phyloP scores from a whole-genome alignment of 37 sponge, comb jelly and placozoan genomes.

The Cliona cf. orientalis region DNA sequence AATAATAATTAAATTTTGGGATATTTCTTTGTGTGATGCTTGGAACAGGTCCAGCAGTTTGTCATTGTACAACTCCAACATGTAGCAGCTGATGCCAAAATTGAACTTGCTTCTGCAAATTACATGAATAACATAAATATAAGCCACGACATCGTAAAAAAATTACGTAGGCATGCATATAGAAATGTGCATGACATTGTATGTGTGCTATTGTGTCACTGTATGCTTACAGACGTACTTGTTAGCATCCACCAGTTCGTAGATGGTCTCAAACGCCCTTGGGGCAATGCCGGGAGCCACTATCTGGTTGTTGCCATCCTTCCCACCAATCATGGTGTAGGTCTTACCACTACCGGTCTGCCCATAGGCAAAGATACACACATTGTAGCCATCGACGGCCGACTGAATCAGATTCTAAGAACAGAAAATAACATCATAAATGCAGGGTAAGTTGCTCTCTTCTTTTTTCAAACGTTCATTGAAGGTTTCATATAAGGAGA shows the following conservation, averaged over 20 bases:
- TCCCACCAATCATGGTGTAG: conserved; percentile 49
- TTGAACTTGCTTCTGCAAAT: neutral
- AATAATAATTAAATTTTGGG: neutral
- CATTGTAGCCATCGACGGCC: conserved; percentile 70
- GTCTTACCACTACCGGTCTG: conserved; percentile 81
- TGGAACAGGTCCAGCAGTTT: neutral
- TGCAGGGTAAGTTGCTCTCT: neutral
- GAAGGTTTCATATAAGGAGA: no score
- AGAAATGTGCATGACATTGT: no score
- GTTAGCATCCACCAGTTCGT: neutral
- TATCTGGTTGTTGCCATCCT: neutral
- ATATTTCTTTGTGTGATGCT: neutral
- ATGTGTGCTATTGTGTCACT: neutral
- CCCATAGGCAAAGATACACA: conserved; percentile 78
- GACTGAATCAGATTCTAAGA: conserved; percentile 25
- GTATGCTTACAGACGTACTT: neutral
- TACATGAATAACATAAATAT: no score
- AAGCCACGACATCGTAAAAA: no score
- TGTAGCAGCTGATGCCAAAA: neutral
- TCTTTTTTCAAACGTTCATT: no score
- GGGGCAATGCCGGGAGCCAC: neutral
- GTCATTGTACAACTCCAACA: conserved; percentile 9
- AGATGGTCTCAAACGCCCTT: neutral
- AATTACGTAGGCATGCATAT: no score
- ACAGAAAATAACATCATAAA: neutral